Evolutionary conservation across 2,113 vertebrate genomes (phyloP).

Genomic region (Tupaia tana): DNA sequence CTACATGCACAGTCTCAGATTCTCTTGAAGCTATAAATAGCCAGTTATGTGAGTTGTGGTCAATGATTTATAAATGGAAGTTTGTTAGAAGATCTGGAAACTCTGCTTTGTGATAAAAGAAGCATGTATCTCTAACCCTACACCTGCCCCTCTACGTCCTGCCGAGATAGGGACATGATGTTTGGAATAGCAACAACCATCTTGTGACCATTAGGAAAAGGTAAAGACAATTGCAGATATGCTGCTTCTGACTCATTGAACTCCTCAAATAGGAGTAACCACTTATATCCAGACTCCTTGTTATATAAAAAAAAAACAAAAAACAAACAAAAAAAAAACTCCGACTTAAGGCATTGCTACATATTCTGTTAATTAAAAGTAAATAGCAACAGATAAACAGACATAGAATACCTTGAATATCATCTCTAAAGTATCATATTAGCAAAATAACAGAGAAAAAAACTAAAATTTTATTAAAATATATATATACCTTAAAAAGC

Average conservation of each 20-base stretch:
- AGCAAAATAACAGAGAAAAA: neutral
- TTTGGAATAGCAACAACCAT: neutral
- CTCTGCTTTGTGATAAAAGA: neutral
- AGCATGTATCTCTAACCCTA: neutral
- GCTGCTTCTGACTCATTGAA: neutral
- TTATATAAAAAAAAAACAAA: neutral
- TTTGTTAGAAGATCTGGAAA: neutral
- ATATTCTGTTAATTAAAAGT: neutral
- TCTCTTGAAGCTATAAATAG: neutral
- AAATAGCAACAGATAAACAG: neutral
- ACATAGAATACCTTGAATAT: neutral
- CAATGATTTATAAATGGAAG: neutral
- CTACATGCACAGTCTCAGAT: neutral
- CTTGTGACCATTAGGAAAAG: neutral
- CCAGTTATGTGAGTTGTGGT: neutral
- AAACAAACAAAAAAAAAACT: neutral
- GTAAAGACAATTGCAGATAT: neutral
- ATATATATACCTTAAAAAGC: neutral
- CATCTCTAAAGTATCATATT: neutral
- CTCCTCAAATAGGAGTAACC: neutral
- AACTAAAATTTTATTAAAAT: constrained; percentile 22
- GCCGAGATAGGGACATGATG: neutral
- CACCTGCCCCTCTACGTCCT: neutral
- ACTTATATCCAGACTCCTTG: neutral
- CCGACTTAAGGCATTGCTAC: neutral